Evolutionary conservation across 2,113 vertebrate genomes (phyloP), one percentile per base, ranked within the genome.

Genomic region (Neofelis nebulosa): DNA sequence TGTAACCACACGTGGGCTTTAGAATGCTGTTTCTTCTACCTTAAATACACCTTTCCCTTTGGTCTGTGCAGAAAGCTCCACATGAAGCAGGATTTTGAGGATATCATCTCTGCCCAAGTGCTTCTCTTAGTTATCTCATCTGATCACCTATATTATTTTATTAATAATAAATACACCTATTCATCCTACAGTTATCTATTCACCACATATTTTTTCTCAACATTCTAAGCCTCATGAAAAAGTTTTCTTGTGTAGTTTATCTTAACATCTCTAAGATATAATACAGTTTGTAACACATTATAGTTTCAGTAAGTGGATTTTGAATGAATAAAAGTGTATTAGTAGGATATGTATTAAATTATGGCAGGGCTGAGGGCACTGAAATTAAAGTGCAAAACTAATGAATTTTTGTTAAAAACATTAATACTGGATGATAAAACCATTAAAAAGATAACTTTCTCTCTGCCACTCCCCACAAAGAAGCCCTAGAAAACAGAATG

Each of bases 401-500:
- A 89, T 93, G 31, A 95, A 74, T 29, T 89, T 97, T 89, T 95
- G 41, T 61, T 95, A 88, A 97, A 95, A 98, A 73, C 18, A 94
- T 94, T 31, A 73, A 85, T 86, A 31, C 12, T 93, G 91, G 57
- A 73, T 93, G 48, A 91, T 95, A 73, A 94, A 88, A 81, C 1
- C 71, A 23, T 92, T 96, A 76, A 83, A 76, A 73, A 55, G 73
- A 66, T 55, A 5, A 27, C 78, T 76, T 95, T 93, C 48, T 48
- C n/a, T 83, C 29, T 92, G 71, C 15, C 15, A 48, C 7, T 84
- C 23, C 7, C 11, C 41, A 89, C 27, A 93, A 91, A 95, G 48
- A 89, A 88, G 5, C 27, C 33, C 83, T 89, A 91, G 57, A 94
- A 93, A 89, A 89, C 55, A 65, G 10, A 3, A 55, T 74, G 36